Percentiles rank a stretch among this genome's conserved stretches.
Evolutionary conservation across 2,888 invertebrate species (phyloP).

Genomic region (Chymomyza procnemis): DNA sequence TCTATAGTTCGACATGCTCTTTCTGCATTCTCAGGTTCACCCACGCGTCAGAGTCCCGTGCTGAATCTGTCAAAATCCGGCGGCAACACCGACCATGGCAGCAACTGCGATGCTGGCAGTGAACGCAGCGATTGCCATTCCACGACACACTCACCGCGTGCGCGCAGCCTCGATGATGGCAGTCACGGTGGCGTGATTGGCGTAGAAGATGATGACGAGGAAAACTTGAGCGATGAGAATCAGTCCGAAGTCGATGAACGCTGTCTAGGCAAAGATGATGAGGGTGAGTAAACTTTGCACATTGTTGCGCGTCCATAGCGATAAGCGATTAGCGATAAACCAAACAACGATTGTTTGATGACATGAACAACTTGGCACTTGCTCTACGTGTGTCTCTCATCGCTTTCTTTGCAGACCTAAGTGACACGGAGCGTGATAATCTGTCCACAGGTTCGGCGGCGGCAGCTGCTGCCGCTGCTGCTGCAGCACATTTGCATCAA

Average conservation of each 20-base stretch:
- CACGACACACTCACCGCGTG: constrained; percentile 81
- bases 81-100: constrained; percentile 84
- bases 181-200: constrained; percentile 69
- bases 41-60: constrained; percentile 94
- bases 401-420: constrained; percentile 61
- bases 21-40: constrained; percentile 81
- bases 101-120: constrained; percentile 82
- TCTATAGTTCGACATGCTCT: background rate
- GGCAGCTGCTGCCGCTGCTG: constrained; percentile 60
- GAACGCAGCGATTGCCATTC: constrained; percentile 82
- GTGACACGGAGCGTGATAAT: constrained; percentile 78
- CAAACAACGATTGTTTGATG: background rate
- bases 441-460: constrained; percentile 74
- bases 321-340: constrained; percentile 19
- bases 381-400: background rate
- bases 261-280: constrained; percentile 79
- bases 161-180: constrained; percentile 66
- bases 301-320: constrained; percentile 5
- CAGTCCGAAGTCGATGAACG: constrained; percentile 90
- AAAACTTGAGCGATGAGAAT: constrained; percentile 90
- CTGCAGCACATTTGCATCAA: constrained; percentile 69
- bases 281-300: constrained; percentile 76
- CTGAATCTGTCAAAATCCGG: constrained; percentile 94
- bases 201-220: constrained; percentile 82
- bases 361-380: background rate